Evolutionary conservation across 2,888 invertebrate species (phyloP).

Genomic region (Rotaria socialis): DNA sequence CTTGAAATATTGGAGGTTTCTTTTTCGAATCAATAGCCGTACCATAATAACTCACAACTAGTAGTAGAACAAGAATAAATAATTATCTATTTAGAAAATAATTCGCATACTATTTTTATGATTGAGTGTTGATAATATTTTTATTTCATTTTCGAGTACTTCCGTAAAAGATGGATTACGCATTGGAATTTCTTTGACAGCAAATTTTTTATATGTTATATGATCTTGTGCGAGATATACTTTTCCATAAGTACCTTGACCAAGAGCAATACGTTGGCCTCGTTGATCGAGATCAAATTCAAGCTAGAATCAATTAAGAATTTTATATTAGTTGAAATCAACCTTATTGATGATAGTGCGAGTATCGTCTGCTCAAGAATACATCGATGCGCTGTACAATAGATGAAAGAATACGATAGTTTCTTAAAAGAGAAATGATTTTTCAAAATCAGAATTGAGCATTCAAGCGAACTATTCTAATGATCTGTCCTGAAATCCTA

Average conservation of each 20-base stretch:
- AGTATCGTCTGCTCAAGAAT: no score
- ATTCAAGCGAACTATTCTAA: no score
- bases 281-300: background rate
- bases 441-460: no score
- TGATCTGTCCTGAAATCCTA: no score
- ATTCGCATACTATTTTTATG: background rate
- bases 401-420: no score
- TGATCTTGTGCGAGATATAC: background rate
- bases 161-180: background rate
- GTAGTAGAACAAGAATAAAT: background rate
- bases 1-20: background rate
- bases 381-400: no score
- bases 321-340: background rate
- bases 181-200: slow-evolving; percentile 33
- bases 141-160: slow-evolving; percentile 15
- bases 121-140: slow-evolving; percentile 23
- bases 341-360: no score
- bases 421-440: no score
- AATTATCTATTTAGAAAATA: background rate
- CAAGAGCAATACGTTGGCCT: background rate
- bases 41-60: slow-evolving; percentile 18
- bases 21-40: background rate
- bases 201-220: background rate
- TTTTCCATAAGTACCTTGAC: slow-evolving; percentile 25
- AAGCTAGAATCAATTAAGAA: background rate